These are phyloP conservation scores for Sylvia borin DNA, from an alignment of 2,797 vertebrate genomes.

Conservation along the genomic window DNA sequence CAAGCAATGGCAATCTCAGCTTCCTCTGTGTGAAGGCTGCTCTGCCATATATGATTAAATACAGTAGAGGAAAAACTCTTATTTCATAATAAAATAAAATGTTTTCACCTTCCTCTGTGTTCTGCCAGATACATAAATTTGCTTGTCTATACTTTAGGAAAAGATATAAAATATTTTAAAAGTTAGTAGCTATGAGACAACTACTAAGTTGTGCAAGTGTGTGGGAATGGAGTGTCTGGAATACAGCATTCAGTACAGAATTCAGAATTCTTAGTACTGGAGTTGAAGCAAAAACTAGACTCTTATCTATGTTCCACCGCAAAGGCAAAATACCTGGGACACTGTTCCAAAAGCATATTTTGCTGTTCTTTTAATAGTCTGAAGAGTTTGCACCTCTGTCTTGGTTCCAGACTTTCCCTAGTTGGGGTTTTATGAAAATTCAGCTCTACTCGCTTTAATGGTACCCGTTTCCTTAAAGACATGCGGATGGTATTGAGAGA, in stretches of 20 bases:
- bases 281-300: background rate
- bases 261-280: background rate
- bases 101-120: background rate
- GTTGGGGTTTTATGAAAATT: conserved; percentile 75
- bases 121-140: background rate
- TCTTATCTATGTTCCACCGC: background rate
- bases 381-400: conserved; percentile 74
- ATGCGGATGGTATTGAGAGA: conserved; percentile 84
- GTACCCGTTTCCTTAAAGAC: conserved; percentile 86
- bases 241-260: background rate
- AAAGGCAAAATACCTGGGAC: conserved; percentile 83
- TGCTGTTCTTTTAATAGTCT: conserved; percentile 81
- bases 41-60: background rate
- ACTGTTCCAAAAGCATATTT: conserved; percentile 82
- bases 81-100: background rate
- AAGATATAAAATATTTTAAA: background rate
- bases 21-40: background rate
- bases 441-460: conserved; percentile 82
- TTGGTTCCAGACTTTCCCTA: conserved; percentile 77
- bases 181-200: background rate
- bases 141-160: background rate
- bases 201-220: background rate
- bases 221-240: background rate
- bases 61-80: background rate
- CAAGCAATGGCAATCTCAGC: background rate